Percentiles rank a stretch among this genome's conserved stretches.
phyloP scores from a whole-genome alignment of 2,888 invertebrate genomes.

The Lasioglossum calceatum region DNA sequence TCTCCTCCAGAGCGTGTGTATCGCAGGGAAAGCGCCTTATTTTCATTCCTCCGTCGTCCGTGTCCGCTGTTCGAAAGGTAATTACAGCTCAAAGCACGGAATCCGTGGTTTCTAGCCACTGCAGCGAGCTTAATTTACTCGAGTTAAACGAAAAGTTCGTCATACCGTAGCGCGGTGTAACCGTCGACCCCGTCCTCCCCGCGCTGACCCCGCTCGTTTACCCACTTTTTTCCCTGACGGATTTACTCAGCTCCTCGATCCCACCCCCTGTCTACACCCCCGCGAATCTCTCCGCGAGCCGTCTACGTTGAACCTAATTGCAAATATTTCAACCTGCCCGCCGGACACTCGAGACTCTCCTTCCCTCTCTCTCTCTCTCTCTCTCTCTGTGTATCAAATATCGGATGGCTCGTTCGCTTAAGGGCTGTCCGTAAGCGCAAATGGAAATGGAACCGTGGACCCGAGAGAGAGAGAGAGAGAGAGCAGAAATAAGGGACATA shows the following conservation, averaged over 20 bases:
- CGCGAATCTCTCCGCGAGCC: neutral
- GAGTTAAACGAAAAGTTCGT: slow-evolving; percentile 55
- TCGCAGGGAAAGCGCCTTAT: neutral
- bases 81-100: slow-evolving; percentile 54
- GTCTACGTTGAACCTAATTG: slow-evolving; percentile 5
- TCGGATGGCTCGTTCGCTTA: neutral
- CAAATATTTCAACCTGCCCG: slow-evolving; percentile 11
- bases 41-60: slow-evolving; percentile 30
- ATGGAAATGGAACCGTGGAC: neutral
- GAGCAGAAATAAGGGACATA: no score
- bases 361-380: neutral
- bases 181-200: neutral
- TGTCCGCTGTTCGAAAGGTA: slow-evolving; percentile 49
- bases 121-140: slow-evolving; percentile 54
- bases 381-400: neutral
- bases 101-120: slow-evolving; percentile 34
- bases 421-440: neutral
- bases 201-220: neutral
- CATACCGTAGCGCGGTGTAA: slow-evolving; percentile 6
- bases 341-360: neutral
- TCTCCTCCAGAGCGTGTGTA: neutral
- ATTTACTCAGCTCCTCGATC: neutral
- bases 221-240: neutral
- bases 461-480: no score
- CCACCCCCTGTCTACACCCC: neutral